These are phyloP conservation scores for Lochmaea capreae DNA, from an alignment of 2,888 invertebrate genomes.

Conservation along the genomic window DNA sequence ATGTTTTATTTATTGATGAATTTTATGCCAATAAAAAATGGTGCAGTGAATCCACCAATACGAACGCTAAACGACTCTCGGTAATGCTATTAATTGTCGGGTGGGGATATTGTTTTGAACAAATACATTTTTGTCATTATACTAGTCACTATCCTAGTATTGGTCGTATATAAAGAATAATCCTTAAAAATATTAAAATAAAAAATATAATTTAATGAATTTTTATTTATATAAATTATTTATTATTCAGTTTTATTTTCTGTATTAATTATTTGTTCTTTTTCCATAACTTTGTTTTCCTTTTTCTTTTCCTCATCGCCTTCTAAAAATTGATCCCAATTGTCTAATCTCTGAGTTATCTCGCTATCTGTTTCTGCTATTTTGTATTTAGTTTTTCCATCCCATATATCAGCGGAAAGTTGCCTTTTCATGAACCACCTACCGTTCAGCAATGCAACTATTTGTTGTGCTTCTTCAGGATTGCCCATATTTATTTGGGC, in stretches of 20 bases:
- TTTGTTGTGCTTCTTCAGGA: slow-evolving; percentile 92
- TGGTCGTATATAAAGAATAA: too few species aligned
- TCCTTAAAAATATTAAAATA: not conserved
- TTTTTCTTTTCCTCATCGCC: slow-evolving; percentile 63
- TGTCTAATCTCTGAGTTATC: slow-evolving; percentile 80
- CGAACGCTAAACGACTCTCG: too few species aligned
- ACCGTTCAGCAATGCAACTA: slow-evolving; percentile 87
- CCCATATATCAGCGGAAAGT: slow-evolving; percentile 91
- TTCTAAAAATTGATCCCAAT: slow-evolving; percentile 90
- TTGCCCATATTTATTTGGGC: slow-evolving; percentile 91
- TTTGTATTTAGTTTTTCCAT: slow-evolving; percentile 89
- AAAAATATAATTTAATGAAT: not conserved
- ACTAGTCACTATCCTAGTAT: too few species aligned
- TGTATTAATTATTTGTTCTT: not conserved
- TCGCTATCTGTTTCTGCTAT: slow-evolving; percentile 93
- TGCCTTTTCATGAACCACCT: slow-evolving; percentile 90
- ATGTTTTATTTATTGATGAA: too few species aligned
- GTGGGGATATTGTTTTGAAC: too few species aligned
- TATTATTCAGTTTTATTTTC: not conserved
- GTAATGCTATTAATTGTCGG: too few species aligned
- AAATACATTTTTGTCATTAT: too few species aligned
- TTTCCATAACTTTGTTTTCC: slow-evolving; percentile 9
- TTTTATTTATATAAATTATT: not conserved
- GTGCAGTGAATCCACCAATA: too few species aligned
- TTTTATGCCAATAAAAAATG: too few species aligned